These are phyloP conservation scores for Lynx canadensis DNA, from an alignment of 2,113 vertebrate genomes.

Conservation along the genomic window DNA sequence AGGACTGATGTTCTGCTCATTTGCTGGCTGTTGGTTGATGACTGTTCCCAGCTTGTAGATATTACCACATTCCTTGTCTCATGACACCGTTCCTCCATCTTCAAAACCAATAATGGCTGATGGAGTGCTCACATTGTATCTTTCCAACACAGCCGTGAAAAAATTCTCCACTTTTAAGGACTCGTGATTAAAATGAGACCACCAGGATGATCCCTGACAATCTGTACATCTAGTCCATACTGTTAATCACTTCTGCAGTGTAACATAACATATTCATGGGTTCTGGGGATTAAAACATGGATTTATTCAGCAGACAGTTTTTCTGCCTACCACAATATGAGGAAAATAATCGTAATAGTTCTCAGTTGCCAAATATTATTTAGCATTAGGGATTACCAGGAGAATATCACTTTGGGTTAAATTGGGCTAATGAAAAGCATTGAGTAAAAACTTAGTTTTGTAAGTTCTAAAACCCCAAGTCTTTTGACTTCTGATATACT, in stretches of 20 bases:
- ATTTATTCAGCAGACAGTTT: background rate
- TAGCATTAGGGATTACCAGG: background rate
- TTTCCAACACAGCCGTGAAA: background rate
- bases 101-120: background rate
- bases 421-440: background rate
- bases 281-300: background rate
- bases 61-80: background rate
- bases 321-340: background rate
- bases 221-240: background rate
- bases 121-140: background rate
- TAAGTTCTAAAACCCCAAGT: background rate
- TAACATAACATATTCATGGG: background rate
- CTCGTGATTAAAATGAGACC: background rate
- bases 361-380: background rate
- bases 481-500: background rate
- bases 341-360: background rate
- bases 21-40: background rate
- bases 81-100: background rate
- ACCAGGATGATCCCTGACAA: background rate
- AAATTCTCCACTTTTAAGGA: background rate
- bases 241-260: background rate
- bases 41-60: background rate
- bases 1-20: background rate
- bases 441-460: background rate
- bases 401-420: background rate